phyloP scores from a whole-genome alignment of 2,888 invertebrate genomes.

The Drosophila helvetica region DNA sequence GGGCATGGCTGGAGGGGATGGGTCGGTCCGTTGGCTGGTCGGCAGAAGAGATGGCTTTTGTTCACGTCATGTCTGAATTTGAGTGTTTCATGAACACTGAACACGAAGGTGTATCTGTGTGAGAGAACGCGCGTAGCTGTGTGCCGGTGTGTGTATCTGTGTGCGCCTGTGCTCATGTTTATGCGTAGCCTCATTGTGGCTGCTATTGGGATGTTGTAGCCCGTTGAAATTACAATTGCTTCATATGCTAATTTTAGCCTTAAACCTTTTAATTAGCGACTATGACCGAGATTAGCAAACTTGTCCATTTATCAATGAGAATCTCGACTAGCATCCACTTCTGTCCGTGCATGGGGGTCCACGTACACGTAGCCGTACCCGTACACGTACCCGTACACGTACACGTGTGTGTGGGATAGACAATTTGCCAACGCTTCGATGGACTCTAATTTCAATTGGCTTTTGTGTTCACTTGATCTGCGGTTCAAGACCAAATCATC shows the following conservation, averaged over 20 bases:
- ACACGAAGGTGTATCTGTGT: constrained; percentile 52
- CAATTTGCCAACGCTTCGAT: constrained; percentile 50
- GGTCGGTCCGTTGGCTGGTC: neutral
- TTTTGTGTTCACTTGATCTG: constrained; percentile 61
- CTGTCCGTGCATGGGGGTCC: neutral
- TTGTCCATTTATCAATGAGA: constrained; percentile 56
- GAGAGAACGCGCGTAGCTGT: constrained; percentile 5
- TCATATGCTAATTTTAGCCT: constrained; percentile 76
- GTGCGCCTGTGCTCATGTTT: constrained; percentile 6
- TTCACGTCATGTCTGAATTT: constrained; percentile 55
- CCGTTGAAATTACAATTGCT: constrained; percentile 28
- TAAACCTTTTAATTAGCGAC: constrained; percentile 80
- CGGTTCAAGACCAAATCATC: constrained; percentile 61
- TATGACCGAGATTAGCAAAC: constrained; percentile 73
- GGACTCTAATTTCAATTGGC: constrained; percentile 47
- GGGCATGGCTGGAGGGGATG: neutral
- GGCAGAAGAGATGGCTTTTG: constrained; percentile 39
- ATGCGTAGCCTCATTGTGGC: constrained; percentile 21
- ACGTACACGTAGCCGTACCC: too few relatives aligned
- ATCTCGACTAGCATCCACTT: constrained; percentile 9
- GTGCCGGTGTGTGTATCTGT: constrained; percentile 13
- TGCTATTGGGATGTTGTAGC: constrained; percentile 5
- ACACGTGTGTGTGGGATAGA: constrained; percentile 14
- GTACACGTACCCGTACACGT: too few relatives aligned
- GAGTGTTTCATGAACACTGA: constrained; percentile 61